phyloP scores from a whole-genome alignment of 2,797 vertebrate genomes.

The Simalia tracyae region DNA sequence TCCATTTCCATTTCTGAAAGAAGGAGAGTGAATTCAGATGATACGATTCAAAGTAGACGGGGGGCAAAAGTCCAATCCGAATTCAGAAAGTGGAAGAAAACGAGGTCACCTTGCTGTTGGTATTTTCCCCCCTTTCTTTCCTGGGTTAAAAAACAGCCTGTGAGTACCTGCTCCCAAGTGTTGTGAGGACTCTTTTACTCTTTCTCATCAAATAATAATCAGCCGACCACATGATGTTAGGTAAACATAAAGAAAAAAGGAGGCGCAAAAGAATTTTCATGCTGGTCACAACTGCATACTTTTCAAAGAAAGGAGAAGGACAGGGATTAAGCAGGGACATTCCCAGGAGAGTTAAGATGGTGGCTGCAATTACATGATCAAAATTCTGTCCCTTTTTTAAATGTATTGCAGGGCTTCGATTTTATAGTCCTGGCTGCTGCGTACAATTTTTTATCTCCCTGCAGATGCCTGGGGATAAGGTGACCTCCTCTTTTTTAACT shows the following conservation, averaged over 20 bases:
- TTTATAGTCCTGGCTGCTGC: background rate
- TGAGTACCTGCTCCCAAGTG: background rate
- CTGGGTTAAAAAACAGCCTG: background rate
- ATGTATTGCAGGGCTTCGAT: background rate
- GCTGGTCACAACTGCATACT: background rate
- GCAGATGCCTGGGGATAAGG: background rate
- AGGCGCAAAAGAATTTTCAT: background rate
- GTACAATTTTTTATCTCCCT: background rate
- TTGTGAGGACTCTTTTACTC: background rate
- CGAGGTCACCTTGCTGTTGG: background rate
- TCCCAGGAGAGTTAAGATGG: background rate
- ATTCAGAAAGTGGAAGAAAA: background rate
- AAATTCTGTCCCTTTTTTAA: background rate
- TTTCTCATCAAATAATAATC: background rate
- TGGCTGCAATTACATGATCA: background rate
- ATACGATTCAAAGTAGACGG: background rate
- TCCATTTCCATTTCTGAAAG: background rate
- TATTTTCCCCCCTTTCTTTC: background rate
- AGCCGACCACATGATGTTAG: background rate
- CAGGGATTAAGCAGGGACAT: background rate
- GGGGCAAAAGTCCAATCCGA: background rate
- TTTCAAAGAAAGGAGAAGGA: background rate
- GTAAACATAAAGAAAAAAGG: background rate
- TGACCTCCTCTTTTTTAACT: background rate
- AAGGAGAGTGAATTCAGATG: background rate